Conservation (phyloP, 1,140 invertebrate genomes). For the Tetramorium parvispinum region DNA sequence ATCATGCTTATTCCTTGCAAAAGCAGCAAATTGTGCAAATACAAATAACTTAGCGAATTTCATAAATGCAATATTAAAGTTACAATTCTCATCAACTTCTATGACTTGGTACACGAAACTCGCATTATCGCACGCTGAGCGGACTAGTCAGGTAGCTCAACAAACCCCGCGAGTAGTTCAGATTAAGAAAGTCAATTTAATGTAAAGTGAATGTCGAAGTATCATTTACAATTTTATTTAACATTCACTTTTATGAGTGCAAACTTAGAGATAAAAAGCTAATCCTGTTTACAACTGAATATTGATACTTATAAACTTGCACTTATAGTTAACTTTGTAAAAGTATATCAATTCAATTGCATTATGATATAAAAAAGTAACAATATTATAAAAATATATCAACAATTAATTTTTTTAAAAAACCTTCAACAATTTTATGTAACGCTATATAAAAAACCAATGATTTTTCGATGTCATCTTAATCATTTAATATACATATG, state of each 20-base stretch:
- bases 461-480: background rate
- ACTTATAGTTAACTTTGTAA: background rate
- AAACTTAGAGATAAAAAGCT: background rate
- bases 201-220: background rate
- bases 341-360: no score
- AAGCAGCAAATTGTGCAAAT: background rate
- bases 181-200: conserved; percentile 33
- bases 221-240: conserved; percentile 7
- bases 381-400: background rate
- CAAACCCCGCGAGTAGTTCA: background rate
- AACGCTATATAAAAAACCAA: background rate
- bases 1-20: background rate
- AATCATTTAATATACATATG: background rate
- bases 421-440: background rate
- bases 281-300: background rate
- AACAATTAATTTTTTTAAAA: background rate
- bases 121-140: conserved; percentile 46
- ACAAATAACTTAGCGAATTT: conserved; percentile 11
- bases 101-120: conserved; percentile 34
- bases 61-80: conserved; percentile 20
- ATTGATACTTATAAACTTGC: background rate
- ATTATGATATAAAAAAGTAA: background rate
- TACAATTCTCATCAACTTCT: conserved; percentile 19
- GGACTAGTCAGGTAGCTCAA: conserved; percentile 1
- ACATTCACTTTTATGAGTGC: background rate